Evolutionary conservation across 2,888 invertebrate genomes (phyloP), one percentile per base, ranked within the genome.

Genomic region (Margaritifera margaritifera): DNA sequence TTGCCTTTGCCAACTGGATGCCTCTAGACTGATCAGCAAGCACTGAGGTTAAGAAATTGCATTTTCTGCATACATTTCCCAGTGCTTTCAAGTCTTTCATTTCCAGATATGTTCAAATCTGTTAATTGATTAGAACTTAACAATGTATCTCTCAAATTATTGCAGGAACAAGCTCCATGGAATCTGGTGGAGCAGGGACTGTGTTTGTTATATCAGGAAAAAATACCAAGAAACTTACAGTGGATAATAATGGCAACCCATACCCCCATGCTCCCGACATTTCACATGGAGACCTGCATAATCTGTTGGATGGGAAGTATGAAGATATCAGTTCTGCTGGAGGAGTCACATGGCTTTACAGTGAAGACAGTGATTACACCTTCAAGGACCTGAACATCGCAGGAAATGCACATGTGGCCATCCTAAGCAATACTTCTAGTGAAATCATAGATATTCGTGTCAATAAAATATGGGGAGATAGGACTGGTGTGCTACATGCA

Each of bases 131-230:
- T 31, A 31, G 5, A 31, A 31, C 6, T 31, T 31, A 31, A 31
- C 31, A 6, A 31, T 31, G 31, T 6, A n/a, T 55, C 25, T 66
- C 2, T 31, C 24, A 19, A 19, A 24, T 61, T 18, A 2, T 61
- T 53, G n/a, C 55, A 82, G 83, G 82, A 53, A 56, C 58, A 6
- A 80, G 81, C 65, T 58, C 64, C 24, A 74, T 74, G 65, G 84
- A 84, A 66, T 68, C 76, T 8, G 84, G 84, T 20, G 84, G 80
- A 24, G 84, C 84, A 18, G 84, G 84, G 1, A 84, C 84, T n/a
- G 71, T 77, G 2, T 84, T 80, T 70, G 65, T 78, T 5, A 80
- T 82, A 54, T 69, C 71, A 19, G 69, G 69, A 55, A 71, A 61
- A 18, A 70, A 73, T 11, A 58, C 64, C 1, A 76, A 79, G 51